Conservation (phyloP, 2,797 vertebrate genomes). For the Coregonus sp. region DNA sequence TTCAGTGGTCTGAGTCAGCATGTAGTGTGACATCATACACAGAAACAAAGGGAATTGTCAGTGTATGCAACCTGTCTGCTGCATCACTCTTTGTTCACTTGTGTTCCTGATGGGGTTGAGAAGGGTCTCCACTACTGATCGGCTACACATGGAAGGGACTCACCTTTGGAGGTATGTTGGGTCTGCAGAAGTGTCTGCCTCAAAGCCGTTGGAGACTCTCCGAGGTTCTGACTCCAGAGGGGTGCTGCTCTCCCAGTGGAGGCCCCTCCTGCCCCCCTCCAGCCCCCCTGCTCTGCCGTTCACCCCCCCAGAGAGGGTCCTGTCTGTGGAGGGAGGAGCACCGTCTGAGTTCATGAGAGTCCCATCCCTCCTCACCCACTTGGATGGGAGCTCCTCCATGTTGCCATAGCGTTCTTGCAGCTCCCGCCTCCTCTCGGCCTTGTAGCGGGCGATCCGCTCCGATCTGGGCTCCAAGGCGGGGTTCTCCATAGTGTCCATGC, state of each 20-base stretch:
- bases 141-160: slow-evolving; percentile 32
- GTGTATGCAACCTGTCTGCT: too few species aligned
- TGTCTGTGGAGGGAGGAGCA: slow-evolving; percentile 29
- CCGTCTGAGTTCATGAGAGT: slow-evolving; percentile 29
- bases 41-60: background rate
- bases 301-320: slow-evolving; percentile 27
- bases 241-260: background rate
- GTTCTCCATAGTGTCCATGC: slow-evolving; percentile 67
- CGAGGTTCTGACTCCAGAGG: slow-evolving; percentile 16
- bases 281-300: slow-evolving; percentile 51
- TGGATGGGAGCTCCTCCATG: slow-evolving; percentile 70
- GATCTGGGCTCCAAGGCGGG: slow-evolving; percentile 71
- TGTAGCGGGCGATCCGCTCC: slow-evolving; percentile 80
- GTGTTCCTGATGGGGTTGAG: slow-evolving; percentile 7
- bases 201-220: slow-evolving; percentile 66
- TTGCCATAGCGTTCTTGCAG: slow-evolving; percentile 72
- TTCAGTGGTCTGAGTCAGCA: slow-evolving; percentile 1
- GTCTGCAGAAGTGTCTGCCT: slow-evolving; percentile 44
- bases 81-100: too few species aligned
- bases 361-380: slow-evolving; percentile 68
- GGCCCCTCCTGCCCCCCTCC: background rate
- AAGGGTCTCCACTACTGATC: background rate
- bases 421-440: slow-evolving; percentile 78
- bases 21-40: background rate
- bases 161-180: slow-evolving; percentile 63